Evolutionary conservation across 2,888 invertebrate species (phyloP), one percentile per base, ranked within the genome.

Genomic region (Drosophila conformis): DNA sequence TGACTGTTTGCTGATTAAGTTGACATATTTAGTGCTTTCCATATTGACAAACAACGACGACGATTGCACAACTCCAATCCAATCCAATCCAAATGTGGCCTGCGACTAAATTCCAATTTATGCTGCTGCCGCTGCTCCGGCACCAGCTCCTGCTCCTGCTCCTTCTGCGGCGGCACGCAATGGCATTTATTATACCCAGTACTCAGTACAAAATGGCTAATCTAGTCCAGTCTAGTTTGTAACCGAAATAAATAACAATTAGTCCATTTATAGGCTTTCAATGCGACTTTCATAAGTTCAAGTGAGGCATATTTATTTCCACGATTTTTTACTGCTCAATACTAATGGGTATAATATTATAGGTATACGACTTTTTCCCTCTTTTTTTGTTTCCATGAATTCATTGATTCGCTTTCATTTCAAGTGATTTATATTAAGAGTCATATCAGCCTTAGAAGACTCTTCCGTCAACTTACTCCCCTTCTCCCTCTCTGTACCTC

Each of bases 161-260:
- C 3, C 29, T 27, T 54, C 29, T 69, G 69, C 68, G 69, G 60
- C 79, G 65, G 72, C 85, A 85, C 84, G 90, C 84, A 85, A 85
- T 69, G 83, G 52, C 73, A 82, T 80, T 82, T 65, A 54, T 69
- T 13, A 35, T 68, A 68, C 68, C 70, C 68, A 58, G 35, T 42
- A 21, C 31, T 15, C 1, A 13, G 8, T 10, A 2, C 54, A 13
- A 53, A 56, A 38, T 40, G 42, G 58, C 31, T 42, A 42, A 46
- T 46, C 25, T 25, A 18, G 8, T n/a, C 27, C 4, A 29, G 18
- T 15, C 15, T 46, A 46, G 25, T 46, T 25, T 25, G 8, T 46
- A 46, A 46, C 46, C 15, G 46, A 46, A 46, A 46, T 46, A 46
- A 46, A 46, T 46, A 25, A 25, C 15, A 15, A 46, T 25, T 25